phyloP scores from a whole-genome alignment of 2,113 vertebrate species.

The Bos javanicus region DNA sequence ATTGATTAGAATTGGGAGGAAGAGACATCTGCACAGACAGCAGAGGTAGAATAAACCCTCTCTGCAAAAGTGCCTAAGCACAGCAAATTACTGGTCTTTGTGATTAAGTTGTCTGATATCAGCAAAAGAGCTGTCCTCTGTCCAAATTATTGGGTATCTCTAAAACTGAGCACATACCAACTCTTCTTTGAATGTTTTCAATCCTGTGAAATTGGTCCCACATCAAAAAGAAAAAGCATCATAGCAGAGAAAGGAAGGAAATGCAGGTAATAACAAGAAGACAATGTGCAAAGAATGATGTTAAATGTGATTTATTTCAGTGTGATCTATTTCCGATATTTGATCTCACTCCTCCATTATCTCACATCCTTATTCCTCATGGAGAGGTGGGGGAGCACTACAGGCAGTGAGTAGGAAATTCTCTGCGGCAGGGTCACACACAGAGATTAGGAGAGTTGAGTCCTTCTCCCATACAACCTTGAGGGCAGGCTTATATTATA shows the following conservation, averaged over 20 bases:
- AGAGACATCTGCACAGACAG: constrained; percentile 69
- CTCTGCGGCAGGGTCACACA: neutral
- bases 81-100: constrained; percentile 41
- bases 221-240: neutral
- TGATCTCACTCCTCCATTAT: neutral
- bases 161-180: neutral
- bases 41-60: constrained; percentile 50
- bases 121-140: neutral
- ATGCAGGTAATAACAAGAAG: neutral
- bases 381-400: neutral
- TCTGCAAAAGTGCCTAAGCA: constrained; percentile 49
- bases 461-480: neutral
- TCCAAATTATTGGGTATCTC: neutral
- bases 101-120: neutral
- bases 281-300: neutral
- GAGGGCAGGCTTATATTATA: neutral
- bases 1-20: constrained; percentile 80
- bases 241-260: constrained; percentile 8
- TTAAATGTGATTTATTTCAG: neutral
- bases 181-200: neutral
- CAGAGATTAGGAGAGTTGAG: neutral
- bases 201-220: neutral
- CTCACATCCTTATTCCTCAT: neutral
- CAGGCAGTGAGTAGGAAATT: neutral
- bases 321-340: neutral